Evolutionary conservation across 2,888 invertebrate genomes (phyloP).

Genomic region (Acronicta alni): DNA sequence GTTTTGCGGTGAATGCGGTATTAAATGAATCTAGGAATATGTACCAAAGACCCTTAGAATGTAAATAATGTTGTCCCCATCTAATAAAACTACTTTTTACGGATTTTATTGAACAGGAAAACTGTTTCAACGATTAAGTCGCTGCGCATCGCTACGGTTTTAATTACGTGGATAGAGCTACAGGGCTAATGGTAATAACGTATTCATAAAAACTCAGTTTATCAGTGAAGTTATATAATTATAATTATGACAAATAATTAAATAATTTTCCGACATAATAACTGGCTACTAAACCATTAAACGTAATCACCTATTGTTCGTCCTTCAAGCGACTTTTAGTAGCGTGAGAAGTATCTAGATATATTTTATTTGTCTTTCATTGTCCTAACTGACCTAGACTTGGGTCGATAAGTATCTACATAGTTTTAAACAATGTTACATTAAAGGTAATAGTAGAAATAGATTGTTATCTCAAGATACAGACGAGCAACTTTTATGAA

Average conservation of each 20-base stretch:
- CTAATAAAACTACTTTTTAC: too few species aligned
- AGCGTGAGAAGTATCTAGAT: constrained; percentile 26
- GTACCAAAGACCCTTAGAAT: constrained; percentile 3
- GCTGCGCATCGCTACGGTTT: too few species aligned
- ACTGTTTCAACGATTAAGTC: too few species aligned
- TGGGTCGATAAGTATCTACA: constrained; percentile 21
- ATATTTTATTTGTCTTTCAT: constrained; percentile 11
- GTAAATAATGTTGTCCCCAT: too few species aligned
- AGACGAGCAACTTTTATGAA: background rate
- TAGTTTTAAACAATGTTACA: constrained; percentile 1
- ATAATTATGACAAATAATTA: too few species aligned
- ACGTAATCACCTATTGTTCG: constrained; percentile 1
- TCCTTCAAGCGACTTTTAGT: constrained; percentile 13
- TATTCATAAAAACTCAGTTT: too few species aligned
- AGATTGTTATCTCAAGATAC: background rate
- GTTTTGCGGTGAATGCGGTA: constrained; percentile 25
- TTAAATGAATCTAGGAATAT: constrained; percentile 26
- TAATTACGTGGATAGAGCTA: too few species aligned
- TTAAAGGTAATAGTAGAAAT: background rate
- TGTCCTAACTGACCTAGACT: constrained; percentile 30
- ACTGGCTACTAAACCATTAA: background rate
- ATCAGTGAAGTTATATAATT: too few species aligned
- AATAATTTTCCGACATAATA: constrained; percentile 8
- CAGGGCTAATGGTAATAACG: too few species aligned
- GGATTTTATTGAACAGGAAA: too few species aligned